Conservation (phyloP, 2,888 invertebrate species). For the Drosophila kuntzei region DNA sequence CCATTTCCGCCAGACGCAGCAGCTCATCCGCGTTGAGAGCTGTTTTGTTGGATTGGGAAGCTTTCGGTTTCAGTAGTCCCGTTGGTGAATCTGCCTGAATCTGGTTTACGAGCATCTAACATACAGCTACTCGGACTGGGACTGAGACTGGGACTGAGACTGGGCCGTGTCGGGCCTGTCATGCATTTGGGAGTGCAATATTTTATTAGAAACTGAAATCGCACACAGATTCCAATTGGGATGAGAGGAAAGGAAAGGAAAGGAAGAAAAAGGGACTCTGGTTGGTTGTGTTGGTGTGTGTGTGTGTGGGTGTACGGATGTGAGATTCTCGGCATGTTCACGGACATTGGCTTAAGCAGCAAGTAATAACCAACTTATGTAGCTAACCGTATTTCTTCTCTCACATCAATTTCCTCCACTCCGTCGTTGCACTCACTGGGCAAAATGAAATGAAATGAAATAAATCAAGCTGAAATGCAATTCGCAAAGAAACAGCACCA, state of each 20-base stretch:
- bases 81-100: slow-evolving; percentile 16
- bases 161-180: slow-evolving; percentile 34
- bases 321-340: slow-evolving; percentile 8
- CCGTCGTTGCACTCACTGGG: slow-evolving; percentile 45
- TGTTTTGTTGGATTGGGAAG: slow-evolving; percentile 5
- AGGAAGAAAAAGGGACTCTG: background rate
- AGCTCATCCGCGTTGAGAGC: slow-evolving; percentile 53
- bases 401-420: slow-evolving; percentile 63
- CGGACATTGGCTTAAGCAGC: slow-evolving; percentile 73
- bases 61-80: slow-evolving; percentile 18
- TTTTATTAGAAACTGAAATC: slow-evolving; percentile 70
- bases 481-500: slow-evolving; percentile 73
- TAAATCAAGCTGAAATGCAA: slow-evolving; percentile 81
- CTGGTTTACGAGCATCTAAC: slow-evolving; percentile 9
- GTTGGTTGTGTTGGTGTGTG: slow-evolving; percentile 27
- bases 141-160: too few species aligned
- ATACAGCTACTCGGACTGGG: slow-evolving; percentile 4
- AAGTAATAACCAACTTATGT: slow-evolving; percentile 80
- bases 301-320: slow-evolving; percentile 8
- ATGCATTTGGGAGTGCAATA: slow-evolving; percentile 74
- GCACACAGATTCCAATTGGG: slow-evolving; percentile 46
- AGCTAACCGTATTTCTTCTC: slow-evolving; percentile 77
- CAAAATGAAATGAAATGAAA: slow-evolving; percentile 76
- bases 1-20: slow-evolving; percentile 68
- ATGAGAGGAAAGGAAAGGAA: background rate